phyloP scores from a whole-genome alignment of 2,888 invertebrate species.

The Bedellia somnulentella region DNA sequence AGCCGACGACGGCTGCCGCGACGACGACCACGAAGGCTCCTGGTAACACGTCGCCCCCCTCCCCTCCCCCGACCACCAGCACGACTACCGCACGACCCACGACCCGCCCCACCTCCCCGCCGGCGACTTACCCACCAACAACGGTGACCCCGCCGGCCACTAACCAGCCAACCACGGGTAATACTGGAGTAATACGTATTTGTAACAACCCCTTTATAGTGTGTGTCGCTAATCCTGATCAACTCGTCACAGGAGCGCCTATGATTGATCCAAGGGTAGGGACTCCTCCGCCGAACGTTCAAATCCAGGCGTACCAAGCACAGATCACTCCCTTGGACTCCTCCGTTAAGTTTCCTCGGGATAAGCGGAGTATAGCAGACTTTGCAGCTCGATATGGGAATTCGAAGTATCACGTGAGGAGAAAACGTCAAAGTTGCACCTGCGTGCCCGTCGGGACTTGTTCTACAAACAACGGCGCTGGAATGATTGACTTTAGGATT shows the following conservation, averaged over 20 bases:
- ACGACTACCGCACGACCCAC: slow-evolving; percentile 9
- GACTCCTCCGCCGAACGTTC: slow-evolving; percentile 33
- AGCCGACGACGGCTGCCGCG: slow-evolving; percentile 27
- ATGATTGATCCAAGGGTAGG: slow-evolving; percentile 50
- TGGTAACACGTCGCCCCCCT: slow-evolving; percentile 5
- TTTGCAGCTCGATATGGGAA: too few species aligned
- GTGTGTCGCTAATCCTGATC: slow-evolving; percentile 47
- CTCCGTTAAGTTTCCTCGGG: slow-evolving; percentile 41
- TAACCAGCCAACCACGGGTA: slow-evolving; percentile 11
- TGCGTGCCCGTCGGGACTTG: slow-evolving; percentile 43
- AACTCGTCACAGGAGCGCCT: slow-evolving; percentile 36
- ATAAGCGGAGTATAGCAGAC: slow-evolving; percentile 13
- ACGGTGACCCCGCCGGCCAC: slow-evolving; percentile 14
- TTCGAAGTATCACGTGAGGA: slow-evolving; percentile 9
- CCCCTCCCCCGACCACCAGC: slow-evolving; percentile 9
- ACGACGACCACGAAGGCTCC: slow-evolving; percentile 5
- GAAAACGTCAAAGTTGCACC: slow-evolving; percentile 25
- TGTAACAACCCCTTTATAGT: slow-evolving; percentile 42
- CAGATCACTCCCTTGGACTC: slow-evolving; percentile 26
- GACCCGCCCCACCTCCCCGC: slow-evolving; percentile 10
- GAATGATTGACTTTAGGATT: slow-evolving; percentile 64
- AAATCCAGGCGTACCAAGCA: slow-evolving; percentile 30
- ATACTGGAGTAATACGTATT: slow-evolving; percentile 13
- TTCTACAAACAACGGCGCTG: slow-evolving; percentile 44
- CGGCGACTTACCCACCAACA: slow-evolving; percentile 13